phyloP scores from a whole-genome alignment of 2,113 vertebrate species.

The Brienomyrus longianalis region DNA sequence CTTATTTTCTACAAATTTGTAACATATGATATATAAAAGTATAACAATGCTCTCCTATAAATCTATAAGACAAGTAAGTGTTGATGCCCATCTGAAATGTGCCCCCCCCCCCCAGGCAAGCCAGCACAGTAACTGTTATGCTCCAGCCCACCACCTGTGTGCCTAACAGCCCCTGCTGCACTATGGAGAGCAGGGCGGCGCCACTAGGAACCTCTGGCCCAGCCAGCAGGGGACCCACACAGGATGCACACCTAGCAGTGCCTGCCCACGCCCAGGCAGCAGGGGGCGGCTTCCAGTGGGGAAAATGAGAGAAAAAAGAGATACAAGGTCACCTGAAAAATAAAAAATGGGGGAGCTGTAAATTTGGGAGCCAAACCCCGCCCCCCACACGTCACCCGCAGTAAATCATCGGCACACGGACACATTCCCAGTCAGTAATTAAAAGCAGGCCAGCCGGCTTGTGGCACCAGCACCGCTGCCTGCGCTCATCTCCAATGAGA shows the following conservation, averaged over 20 bases:
- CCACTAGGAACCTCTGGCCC: neutral
- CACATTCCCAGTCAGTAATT: slow-evolving; percentile 81
- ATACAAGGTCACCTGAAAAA: slow-evolving; percentile 66
- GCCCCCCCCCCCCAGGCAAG: neutral
- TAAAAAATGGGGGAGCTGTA: neutral
- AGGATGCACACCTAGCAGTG: neutral
- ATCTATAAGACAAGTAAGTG: neutral
- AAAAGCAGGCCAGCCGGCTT: slow-evolving; percentile 71
- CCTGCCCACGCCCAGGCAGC: neutral
- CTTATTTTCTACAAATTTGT: neutral
- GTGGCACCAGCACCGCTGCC: slow-evolving; percentile 76
- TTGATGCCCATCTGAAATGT: neutral
- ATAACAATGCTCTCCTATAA: neutral
- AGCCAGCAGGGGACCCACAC: neutral
- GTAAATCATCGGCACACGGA: slow-evolving; percentile 73
- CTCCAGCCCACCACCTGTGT: neutral
- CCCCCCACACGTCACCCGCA: slow-evolving; percentile 28
- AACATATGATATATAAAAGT: neutral
- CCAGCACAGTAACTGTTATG: neutral
- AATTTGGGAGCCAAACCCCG: neutral
- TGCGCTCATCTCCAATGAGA: slow-evolving; percentile 79
- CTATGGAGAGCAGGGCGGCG: neutral
- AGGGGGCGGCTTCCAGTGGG: slow-evolving; percentile 14
- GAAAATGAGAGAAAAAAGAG: slow-evolving; percentile 15
- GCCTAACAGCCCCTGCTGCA: neutral